Conservation (phyloP, 2,797 vertebrate species). For the Lemur catta region DNA sequence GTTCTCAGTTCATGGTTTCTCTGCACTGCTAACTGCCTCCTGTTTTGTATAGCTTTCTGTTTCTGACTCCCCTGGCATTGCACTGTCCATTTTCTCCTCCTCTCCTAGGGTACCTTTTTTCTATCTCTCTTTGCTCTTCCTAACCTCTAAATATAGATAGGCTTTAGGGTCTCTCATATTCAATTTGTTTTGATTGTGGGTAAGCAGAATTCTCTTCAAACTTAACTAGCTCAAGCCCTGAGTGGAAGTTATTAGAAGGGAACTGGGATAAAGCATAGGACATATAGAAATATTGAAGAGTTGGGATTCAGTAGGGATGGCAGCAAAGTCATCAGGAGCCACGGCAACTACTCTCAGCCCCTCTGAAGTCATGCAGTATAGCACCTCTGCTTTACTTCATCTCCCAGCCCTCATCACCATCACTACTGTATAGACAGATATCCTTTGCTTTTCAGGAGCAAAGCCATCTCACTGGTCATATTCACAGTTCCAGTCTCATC, state of each 20-base stretch:
- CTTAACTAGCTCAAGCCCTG: neutral
- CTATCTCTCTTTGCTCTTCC: neutral
- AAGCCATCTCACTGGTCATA: neutral
- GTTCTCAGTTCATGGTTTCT: neutral
- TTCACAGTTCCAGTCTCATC: neutral
- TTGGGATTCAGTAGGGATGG: neutral
- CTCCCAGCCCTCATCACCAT: neutral
- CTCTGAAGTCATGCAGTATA: neutral
- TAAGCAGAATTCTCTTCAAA: neutral
- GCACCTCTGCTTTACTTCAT: neutral
- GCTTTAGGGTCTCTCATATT: neutral
- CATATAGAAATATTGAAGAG: neutral
- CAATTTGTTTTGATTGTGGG: neutral
- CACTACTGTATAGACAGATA: neutral
- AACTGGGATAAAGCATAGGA: neutral
- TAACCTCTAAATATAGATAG: neutral
- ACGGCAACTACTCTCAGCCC: neutral
- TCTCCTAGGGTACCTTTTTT: neutral
- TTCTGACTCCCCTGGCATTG: neutral
- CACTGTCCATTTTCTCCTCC: neutral
- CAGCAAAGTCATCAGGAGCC: neutral
- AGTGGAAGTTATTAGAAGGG: neutral
- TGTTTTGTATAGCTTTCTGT: neutral
- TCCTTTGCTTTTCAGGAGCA: neutral
- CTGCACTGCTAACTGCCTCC: neutral